Percentiles rank a stretch among this genome's conserved stretches.
phyloP scores from a whole-genome alignment of 2,113 vertebrate species.

The Nothoprocta perdicaria region DNA sequence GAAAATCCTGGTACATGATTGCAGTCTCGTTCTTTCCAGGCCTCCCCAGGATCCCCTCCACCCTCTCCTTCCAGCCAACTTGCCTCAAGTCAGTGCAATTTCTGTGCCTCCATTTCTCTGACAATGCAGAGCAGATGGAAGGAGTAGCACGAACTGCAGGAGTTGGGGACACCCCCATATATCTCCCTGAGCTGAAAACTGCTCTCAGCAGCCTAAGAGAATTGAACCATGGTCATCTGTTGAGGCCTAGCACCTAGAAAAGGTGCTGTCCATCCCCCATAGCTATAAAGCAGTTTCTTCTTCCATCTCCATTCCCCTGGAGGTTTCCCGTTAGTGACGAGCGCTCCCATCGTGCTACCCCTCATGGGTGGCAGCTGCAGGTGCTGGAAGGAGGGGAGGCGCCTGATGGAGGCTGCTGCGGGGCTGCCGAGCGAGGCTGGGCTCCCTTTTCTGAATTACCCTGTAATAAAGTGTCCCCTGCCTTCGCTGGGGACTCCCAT shows the following conservation, averaged over 20 bases:
- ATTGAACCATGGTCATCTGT: background rate
- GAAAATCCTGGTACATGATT: background rate
- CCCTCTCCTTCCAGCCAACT: background rate
- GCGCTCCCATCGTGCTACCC: background rate
- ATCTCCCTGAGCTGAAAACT: background rate
- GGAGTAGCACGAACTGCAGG: background rate
- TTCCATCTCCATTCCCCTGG: background rate
- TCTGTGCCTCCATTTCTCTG: slow-evolving; percentile 6
- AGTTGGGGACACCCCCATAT: background rate
- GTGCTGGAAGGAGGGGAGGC: background rate
- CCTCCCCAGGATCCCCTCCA: background rate
- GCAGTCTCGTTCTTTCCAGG: background rate
- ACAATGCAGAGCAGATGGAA: background rate
- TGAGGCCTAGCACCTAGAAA: background rate
- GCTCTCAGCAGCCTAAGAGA: background rate
- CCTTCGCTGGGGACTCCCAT: too few relatives aligned
- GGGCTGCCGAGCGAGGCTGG: background rate
- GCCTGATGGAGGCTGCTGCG: background rate
- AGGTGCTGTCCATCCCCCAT: fast-evolving
- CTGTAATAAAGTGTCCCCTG: background rate
- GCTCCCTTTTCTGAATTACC: background rate
- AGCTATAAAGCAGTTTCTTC: background rate
- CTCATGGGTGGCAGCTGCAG: background rate
- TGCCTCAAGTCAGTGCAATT: background rate
- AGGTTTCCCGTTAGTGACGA: background rate